These are phyloP conservation scores for Acanthopagrus latus DNA, from an alignment of 2,797 vertebrate genomes.

Conservation along the genomic window DNA sequence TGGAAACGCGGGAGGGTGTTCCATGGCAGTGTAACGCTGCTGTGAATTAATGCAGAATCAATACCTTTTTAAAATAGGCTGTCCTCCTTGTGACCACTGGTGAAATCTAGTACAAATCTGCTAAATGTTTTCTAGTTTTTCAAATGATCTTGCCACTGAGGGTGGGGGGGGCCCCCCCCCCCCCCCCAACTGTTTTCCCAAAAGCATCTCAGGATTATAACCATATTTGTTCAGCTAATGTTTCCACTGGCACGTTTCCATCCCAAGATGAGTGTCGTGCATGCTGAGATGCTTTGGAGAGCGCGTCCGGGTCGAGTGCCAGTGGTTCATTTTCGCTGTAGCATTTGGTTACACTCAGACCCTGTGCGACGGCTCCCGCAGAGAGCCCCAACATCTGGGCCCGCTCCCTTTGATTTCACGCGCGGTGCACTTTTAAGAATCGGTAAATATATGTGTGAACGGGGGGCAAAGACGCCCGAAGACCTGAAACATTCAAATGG, in stretches of 20 bases:
- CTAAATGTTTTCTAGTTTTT: slow-evolving; percentile 50
- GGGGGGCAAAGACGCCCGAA: slow-evolving; percentile 26
- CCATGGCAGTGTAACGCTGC: slow-evolving; percentile 32
- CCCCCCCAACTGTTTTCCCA: slow-evolving; percentile 19
- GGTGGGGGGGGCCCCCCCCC: too few species aligned
- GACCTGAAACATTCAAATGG: slow-evolving; percentile 46
- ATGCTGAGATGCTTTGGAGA: slow-evolving; percentile 72
- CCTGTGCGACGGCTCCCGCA: slow-evolving; percentile 30
- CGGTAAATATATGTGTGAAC: slow-evolving; percentile 45
- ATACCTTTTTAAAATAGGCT: slow-evolving; percentile 55
- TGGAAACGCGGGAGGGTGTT: slow-evolving; percentile 35
- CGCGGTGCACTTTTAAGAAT: background rate
- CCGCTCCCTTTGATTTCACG: slow-evolving; percentile 21
- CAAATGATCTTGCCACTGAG: slow-evolving; percentile 35
- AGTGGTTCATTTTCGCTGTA: slow-evolving; percentile 61
- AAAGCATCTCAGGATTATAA: slow-evolving; percentile 66
- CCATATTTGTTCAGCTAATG: slow-evolving; percentile 76
- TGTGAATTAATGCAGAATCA: slow-evolving; percentile 65
- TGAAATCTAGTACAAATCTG: slow-evolving; percentile 48
- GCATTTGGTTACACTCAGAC: slow-evolving; percentile 61
- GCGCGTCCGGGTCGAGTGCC: slow-evolving; percentile 63
- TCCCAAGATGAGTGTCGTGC: slow-evolving; percentile 65
- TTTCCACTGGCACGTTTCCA: slow-evolving; percentile 75
- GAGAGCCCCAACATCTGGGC: slow-evolving; percentile 45
- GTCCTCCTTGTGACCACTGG: slow-evolving; percentile 44